Conservation (phyloP, 2,888 invertebrate species). For the Erebia palarica region DNA sequence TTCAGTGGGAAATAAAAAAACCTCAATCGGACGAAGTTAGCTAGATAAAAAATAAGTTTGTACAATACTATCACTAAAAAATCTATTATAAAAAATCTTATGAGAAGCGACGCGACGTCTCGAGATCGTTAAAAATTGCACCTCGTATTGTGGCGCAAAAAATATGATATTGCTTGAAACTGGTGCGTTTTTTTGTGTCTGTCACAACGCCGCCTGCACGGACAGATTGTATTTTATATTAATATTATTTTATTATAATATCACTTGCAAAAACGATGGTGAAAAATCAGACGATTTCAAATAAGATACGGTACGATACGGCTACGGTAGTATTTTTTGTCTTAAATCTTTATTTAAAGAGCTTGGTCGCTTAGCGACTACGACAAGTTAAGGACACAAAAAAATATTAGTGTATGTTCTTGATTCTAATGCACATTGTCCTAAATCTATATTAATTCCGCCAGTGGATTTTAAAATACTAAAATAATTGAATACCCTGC, state of each 20-base stretch:
- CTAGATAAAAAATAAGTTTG: background rate
- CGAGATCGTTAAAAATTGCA: conserved; percentile 21
- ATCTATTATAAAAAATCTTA: background rate
- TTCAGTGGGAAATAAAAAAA: too few species aligned
- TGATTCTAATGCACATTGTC: too few species aligned
- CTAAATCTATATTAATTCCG: too few species aligned
- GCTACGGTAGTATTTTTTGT: too few species aligned
- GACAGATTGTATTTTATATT: conserved; percentile 14
- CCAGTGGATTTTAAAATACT: too few species aligned
- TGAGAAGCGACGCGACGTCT: background rate
- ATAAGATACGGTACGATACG: background rate
- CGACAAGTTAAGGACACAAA: too few species aligned
- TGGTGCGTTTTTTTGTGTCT: conserved; percentile 15
- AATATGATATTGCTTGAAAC: conserved; percentile 19
- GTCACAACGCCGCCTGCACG: conserved; percentile 27
- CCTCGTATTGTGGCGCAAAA: conserved; percentile 8
- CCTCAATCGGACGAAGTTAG: too few species aligned
- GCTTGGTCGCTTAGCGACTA: too few species aligned
- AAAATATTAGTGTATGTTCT: too few species aligned
- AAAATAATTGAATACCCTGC: too few species aligned
- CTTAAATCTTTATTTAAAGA: too few species aligned
- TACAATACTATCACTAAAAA: background rate
- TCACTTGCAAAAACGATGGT: background rate
- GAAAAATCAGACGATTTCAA: background rate
- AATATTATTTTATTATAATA: too few species aligned